Evolutionary conservation across 2,797 vertebrate genomes (phyloP).

Genomic region (Diceros bicornis): DNA sequence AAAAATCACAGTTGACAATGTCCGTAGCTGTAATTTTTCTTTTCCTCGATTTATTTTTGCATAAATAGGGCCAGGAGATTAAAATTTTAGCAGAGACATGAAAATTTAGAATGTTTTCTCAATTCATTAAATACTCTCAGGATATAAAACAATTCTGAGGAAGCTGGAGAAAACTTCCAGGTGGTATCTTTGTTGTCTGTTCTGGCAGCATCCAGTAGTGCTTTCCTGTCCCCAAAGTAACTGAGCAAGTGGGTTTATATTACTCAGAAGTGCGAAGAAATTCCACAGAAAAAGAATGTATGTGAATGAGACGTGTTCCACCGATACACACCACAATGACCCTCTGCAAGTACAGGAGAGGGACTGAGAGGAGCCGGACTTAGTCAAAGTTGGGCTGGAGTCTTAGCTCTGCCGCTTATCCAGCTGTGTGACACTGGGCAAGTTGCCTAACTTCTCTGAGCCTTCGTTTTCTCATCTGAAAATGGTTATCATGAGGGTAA

Average conservation of each 20-base stretch:
- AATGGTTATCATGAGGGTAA: not conserved
- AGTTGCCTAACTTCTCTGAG: not conserved
- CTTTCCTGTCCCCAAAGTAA: not conserved
- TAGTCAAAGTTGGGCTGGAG: not conserved
- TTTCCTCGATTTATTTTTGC: not conserved
- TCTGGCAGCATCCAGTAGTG: not conserved
- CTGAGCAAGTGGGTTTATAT: not conserved
- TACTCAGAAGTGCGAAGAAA: not conserved
- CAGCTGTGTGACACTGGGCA: not conserved
- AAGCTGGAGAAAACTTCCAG: not conserved
- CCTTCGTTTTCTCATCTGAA: not conserved
- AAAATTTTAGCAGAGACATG: not conserved
- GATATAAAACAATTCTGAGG: not conserved
- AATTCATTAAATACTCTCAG: not conserved
- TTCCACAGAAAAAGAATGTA: not conserved
- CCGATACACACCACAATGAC: not conserved
- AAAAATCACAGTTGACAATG: not conserved
- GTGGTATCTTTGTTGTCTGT: not conserved
- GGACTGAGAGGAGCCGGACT: not conserved
- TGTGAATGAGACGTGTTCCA: not conserved
- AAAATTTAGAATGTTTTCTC: not conserved
- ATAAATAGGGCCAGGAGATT: not conserved
- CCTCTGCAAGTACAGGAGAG: rapidly evolving
- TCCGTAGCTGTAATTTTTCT: not conserved
- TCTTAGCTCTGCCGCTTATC: not conserved